These are phyloP conservation scores for Protula sp. DNA, from an alignment of 2,888 invertebrate genomes.

Conservation along the genomic window DNA sequence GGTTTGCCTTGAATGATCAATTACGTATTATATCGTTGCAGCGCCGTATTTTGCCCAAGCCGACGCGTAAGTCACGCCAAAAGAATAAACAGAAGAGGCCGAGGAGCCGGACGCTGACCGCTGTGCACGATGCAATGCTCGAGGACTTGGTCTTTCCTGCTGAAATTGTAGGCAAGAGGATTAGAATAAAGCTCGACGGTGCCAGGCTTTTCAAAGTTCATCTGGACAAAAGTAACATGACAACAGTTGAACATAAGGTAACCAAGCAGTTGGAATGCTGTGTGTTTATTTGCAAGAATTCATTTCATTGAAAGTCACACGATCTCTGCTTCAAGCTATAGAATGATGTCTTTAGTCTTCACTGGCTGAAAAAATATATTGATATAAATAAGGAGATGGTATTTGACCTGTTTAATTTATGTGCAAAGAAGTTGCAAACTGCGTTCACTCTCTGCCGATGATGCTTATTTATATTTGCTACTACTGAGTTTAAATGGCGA, in stretches of 20 bases:
- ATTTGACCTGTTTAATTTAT: no score
- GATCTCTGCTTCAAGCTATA: no score
- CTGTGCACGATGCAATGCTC: slow-evolving; percentile 94
- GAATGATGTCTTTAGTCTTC: no score
- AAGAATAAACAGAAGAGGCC: slow-evolving; percentile 72
- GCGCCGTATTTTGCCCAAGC: slow-evolving; percentile 95
- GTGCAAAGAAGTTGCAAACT: no score
- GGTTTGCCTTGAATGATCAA: neutral
- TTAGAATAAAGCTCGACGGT: slow-evolving; percentile 91
- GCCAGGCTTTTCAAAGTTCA: slow-evolving; percentile 95
- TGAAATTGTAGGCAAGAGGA: slow-evolving; percentile 97
- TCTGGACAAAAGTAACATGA: slow-evolving; percentile 89
- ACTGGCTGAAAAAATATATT: neutral
- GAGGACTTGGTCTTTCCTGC: slow-evolving; percentile 98
- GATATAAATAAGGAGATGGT: neutral
- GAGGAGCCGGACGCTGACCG: slow-evolving; percentile 82
- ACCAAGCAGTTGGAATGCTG: slow-evolving; percentile 25
- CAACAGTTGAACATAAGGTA: slow-evolving; percentile 99
- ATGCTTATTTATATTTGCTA: no score
- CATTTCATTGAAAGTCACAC: no score
- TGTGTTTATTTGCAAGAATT: neutral
- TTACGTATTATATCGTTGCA: slow-evolving; percentile 61
- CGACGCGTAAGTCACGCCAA: slow-evolving; percentile 83
- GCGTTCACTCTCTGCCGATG: no score
- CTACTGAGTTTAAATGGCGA: no score